Conservation (phyloP, 2,113 vertebrate species). For the Pseudopodoces humilis region DNA sequence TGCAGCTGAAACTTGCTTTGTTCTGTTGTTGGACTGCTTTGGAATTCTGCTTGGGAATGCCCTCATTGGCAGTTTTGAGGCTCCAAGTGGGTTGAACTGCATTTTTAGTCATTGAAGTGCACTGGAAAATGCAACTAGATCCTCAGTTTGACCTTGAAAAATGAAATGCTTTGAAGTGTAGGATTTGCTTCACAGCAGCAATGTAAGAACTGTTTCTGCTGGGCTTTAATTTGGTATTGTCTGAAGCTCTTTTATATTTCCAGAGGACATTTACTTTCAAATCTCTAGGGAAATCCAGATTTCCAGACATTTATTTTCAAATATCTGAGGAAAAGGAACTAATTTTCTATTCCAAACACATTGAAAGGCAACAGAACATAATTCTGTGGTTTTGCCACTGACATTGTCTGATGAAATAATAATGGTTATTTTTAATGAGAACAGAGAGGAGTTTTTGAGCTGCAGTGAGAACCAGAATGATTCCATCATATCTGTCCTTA, state of each 20-base stretch:
- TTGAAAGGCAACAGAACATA: not conserved
- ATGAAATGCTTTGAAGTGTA: constrained; percentile 12
- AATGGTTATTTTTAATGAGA: not conserved
- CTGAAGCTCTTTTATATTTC: constrained; percentile 25
- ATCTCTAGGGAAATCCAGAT: not conserved
- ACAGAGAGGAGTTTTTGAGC: not conserved
- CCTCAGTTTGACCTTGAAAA: constrained; percentile 3
- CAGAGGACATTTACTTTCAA: not conserved
- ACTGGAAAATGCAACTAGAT: not conserved
- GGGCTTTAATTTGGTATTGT: constrained; percentile 30
- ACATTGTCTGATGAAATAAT: not conserved
- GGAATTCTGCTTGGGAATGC: not conserved
- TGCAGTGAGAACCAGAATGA: not conserved
- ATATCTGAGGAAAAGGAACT: not conserved
- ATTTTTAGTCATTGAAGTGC: not conserved
- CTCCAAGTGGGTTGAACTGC: not conserved
- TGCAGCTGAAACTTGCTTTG: not conserved
- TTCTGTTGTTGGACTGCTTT: not conserved
- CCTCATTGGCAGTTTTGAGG: not conserved
- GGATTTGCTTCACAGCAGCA: not conserved
- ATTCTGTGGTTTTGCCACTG: not conserved
- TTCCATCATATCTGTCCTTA: not conserved
- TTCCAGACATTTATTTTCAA: constrained; percentile 21
- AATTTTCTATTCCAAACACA: not conserved
- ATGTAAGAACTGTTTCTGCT: not conserved